Conservation (phyloP, 2,113 vertebrate species). For the Hydropotes inermis region DNA sequence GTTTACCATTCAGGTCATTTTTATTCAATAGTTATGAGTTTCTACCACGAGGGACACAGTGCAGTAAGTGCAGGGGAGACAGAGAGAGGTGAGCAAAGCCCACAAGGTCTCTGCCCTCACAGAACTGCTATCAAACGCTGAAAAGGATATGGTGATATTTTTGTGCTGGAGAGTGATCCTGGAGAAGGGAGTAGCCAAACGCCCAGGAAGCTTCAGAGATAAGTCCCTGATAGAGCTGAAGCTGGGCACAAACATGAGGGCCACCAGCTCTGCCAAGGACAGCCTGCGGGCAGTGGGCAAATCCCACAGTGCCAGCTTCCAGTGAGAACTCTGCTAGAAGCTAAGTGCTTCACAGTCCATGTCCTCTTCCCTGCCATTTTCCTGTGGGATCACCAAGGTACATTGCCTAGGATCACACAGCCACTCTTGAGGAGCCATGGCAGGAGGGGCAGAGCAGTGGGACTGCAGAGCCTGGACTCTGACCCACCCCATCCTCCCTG, state of each 20-base stretch:
- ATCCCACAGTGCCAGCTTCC: neutral
- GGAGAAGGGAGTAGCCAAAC: neutral
- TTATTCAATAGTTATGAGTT: neutral
- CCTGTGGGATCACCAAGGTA: neutral
- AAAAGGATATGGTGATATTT: neutral
- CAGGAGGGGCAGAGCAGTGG: no score
- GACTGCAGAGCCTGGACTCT: neutral
- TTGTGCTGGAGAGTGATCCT: neutral
- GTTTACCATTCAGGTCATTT: neutral
- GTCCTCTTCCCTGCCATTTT: neutral
- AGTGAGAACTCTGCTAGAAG: neutral
- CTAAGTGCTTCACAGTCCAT: neutral
- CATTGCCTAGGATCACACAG: no score
- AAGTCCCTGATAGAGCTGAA: neutral
- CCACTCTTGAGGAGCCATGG: neutral
- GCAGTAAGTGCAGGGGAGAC: neutral
- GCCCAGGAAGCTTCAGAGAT: neutral
- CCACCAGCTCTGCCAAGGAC: neutral
- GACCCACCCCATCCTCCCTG: neutral
- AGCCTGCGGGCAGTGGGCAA: neutral
- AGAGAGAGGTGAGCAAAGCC: neutral
- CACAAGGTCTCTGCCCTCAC: neutral
- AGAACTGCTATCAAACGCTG: neutral
- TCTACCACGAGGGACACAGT: neutral
- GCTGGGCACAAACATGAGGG: neutral